Percentiles rank a stretch among this genome's conserved stretches.
Evolutionary conservation across 2,797 vertebrate species (phyloP).

Genomic region (Argentina silus): DNA sequence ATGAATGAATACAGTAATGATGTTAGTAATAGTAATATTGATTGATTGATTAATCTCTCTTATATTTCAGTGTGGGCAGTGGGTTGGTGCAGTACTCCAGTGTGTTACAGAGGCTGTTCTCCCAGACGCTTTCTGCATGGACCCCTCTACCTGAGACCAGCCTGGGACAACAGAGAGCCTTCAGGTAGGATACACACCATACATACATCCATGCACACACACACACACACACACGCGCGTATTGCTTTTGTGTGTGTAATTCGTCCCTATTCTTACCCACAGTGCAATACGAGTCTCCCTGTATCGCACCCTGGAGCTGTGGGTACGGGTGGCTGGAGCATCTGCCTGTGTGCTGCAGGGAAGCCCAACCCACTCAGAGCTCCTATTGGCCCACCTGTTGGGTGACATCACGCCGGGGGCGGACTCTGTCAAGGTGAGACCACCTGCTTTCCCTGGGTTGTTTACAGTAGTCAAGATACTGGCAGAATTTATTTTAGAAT

Average conservation of each 20-base stretch:
- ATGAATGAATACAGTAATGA: neutral
- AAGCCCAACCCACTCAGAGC: constrained; percentile 76
- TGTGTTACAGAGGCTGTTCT: constrained; percentile 83
- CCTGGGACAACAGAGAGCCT: constrained; percentile 85
- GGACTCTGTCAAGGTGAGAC: constrained; percentile 83
- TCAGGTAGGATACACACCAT: constrained; percentile 74
- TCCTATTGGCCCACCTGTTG: constrained; percentile 85
- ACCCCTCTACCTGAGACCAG: constrained; percentile 69
- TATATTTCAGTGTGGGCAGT: constrained; percentile 56
- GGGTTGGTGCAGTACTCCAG: constrained; percentile 83
- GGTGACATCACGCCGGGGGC: constrained; percentile 84
- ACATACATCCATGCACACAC: neutral
- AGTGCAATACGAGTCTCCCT: constrained; percentile 70
- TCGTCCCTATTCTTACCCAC: too few species aligned
- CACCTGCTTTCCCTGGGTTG: neutral
- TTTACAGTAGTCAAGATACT: too few species aligned
- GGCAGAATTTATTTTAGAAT: too few species aligned
- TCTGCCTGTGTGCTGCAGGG: constrained; percentile 83
- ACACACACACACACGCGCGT: neutral
- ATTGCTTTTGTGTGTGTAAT: too few species aligned
- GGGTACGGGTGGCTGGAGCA: constrained; percentile 83
- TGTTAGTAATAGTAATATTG: too few species aligned
- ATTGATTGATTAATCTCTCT: too few species aligned
- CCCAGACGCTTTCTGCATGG: constrained; percentile 86
- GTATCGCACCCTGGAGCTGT: constrained; percentile 82